phyloP scores from a whole-genome alignment of 2,888 invertebrate species.

The Lepidocyrtoides sp. region DNA sequence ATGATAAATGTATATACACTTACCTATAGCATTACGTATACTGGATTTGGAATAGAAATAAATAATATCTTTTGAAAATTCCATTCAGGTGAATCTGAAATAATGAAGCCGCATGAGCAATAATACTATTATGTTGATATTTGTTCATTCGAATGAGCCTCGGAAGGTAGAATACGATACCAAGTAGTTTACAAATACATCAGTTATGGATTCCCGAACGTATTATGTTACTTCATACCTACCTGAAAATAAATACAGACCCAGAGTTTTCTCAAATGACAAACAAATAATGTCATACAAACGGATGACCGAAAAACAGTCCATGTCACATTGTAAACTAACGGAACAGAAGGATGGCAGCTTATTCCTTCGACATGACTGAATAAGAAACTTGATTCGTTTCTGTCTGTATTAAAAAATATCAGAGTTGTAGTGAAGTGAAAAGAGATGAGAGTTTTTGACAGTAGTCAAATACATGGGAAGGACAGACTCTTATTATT shows the following conservation, averaged over 20 bases:
- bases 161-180: too few species aligned
- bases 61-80: conserved; percentile 36
- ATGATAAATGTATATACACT: background rate
- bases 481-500: background rate
- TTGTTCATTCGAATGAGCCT: too few species aligned
- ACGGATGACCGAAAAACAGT: conserved; percentile 3
- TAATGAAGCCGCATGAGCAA: background rate
- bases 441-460: conserved; percentile 15
- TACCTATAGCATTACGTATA: background rate
- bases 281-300: conserved; percentile 7
- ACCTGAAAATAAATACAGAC: background rate
- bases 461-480: conserved; percentile 28
- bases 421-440: conserved; percentile 25
- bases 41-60: too few species aligned
- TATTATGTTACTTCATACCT: too few species aligned
- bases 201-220: too few species aligned
- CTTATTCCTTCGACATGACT: conserved; percentile 56
- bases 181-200: too few species aligned
- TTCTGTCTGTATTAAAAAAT: conserved; percentile 55
- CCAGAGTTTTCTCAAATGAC: background rate
- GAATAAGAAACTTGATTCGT: conserved; percentile 58
- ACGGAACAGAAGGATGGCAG: background rate
- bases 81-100: conserved; percentile 38
- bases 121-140: too few species aligned
- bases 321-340: conserved; percentile 1